A percentile compares a stretch with the other conserved stretches of the same genome.
These are phyloP conservation scores for Epistrophe eligans DNA, from an alignment of 2,888 invertebrate species.

Conservation along the genomic window DNA sequence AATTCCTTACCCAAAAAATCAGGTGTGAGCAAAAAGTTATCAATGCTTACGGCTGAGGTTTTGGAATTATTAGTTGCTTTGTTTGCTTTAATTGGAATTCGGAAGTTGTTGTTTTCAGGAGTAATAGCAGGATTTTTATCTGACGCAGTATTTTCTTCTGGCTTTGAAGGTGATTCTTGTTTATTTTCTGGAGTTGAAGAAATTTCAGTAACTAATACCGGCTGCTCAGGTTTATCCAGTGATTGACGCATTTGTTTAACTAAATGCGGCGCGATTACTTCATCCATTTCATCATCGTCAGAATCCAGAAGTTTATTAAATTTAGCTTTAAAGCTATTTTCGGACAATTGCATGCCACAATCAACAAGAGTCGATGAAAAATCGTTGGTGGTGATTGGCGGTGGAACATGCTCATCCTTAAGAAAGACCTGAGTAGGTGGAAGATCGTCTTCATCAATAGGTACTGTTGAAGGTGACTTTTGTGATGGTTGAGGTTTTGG, in stretches of 20 bases:
- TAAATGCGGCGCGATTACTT: slow-evolving; percentile 52
- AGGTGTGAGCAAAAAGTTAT: slow-evolving; percentile 52
- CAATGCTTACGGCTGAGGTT: slow-evolving; percentile 32
- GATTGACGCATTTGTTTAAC: slow-evolving; percentile 47
- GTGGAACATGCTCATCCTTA: background rate
- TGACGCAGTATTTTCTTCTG: background rate
- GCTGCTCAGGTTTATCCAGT: background rate
- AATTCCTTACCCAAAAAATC: slow-evolving; percentile 56
- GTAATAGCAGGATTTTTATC: background rate
- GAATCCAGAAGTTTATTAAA: slow-evolving; percentile 67
- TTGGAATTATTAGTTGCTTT: background rate
- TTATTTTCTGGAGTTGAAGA: background rate
- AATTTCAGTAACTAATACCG: background rate
- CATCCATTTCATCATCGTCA: slow-evolving; percentile 71
- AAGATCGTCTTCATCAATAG: slow-evolving; percentile 37
- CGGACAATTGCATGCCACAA: slow-evolving; percentile 25
- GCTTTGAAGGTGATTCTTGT: background rate
- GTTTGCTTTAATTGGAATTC: background rate
- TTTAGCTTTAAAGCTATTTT: slow-evolving; percentile 51
- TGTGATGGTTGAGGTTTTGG: background rate
- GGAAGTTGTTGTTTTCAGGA: slow-evolving; percentile 1
- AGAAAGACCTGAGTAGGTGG: slow-evolving; percentile 69
- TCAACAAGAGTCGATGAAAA: slow-evolving; percentile 57
- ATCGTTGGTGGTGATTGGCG: background rate
- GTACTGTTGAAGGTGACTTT: background rate